Base-by-base conservation (phyloP, 2,888 invertebrate species). In the Linyphia triangularis region DNA sequence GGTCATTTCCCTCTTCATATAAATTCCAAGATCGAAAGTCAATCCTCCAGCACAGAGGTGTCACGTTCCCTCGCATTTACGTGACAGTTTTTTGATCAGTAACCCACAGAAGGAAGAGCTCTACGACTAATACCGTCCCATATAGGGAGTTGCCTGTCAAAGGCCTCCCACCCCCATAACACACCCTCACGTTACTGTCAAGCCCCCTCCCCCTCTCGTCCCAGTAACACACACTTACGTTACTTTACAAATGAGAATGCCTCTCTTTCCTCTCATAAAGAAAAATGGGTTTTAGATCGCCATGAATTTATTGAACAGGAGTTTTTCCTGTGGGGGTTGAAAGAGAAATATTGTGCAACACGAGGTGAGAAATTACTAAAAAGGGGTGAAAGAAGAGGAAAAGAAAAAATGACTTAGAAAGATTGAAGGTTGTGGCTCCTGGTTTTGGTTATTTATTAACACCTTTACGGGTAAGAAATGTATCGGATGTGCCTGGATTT, bases 31-130 rank as follows among this genome's bases (percentile, higher is more conserved):
- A 67, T 79, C 67, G 67, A 51, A 51, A 13, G 30, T n/a, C 33
- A 33, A 70, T 81, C 57, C 69, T n/a, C 51, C 19, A 30, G 37
- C 69, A 57, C 57, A 43, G 57, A 81, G 37, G 33, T 28, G 81
- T 69, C 81, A 69, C 70, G 81, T 81, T 7, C n/a, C 24, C 37
- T 24, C 59, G 69, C 24, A 37, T 40, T 59, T 59, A 81, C 81
- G 69, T 81, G 81, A 81, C 81, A 59, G n/a, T 30, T 81, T 59
- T 81, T 57, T 81, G 69, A 81, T 69, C 26, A 59, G 70, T 4
- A 22, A 16, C 24, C 37, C 70, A 51, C 69, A 70, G 69, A 81
- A 81, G n/a, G 24, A 0, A 59, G 22, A 81, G 33, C 69, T 24
- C 22, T 57, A 19, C 30, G 28, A 30, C 57, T 81, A 81, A 70